Conservation (phyloP, 2,797 vertebrate genomes). For the Xerus rutilus region DNA sequence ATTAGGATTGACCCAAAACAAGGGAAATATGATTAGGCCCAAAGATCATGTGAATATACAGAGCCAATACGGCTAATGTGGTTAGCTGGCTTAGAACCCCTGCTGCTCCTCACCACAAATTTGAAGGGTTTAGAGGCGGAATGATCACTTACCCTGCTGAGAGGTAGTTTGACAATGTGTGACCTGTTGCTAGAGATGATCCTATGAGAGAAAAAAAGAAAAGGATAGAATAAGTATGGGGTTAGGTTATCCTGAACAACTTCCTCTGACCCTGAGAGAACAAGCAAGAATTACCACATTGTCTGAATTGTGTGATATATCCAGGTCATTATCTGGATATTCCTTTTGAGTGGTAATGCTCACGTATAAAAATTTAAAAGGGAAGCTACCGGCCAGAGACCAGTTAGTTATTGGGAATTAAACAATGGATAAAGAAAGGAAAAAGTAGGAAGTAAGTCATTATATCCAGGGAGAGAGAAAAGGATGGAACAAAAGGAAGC, state of each 20-base stretch:
- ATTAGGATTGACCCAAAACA: conserved; percentile 32
- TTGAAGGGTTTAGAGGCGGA: background rate
- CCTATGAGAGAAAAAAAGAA: conserved; percentile 87
- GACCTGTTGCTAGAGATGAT: conserved; percentile 99
- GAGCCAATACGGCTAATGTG: background rate
- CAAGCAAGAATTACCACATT: background rate
- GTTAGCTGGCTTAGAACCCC: background rate
- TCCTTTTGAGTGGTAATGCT: background rate
- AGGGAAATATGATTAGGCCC: conserved; percentile 9
- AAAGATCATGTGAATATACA: background rate
- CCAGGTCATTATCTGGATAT: background rate
- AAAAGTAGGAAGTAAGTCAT: background rate
- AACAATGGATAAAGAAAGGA: conserved; percentile 21
- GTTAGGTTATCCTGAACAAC: background rate
- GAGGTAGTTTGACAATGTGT: conserved; percentile 99
- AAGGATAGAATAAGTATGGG: background rate
- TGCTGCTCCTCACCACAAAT: background rate
- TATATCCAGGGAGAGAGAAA: background rate
- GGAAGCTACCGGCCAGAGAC: conserved; percentile 16
- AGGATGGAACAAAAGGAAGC: conserved; percentile 1
- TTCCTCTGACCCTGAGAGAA: background rate
- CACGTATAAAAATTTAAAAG: conserved; percentile 16
- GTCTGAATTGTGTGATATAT: background rate
- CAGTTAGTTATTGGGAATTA: background rate
- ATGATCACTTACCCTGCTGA: conserved; percentile 95